Evolutionary conservation across 2,888 invertebrate genomes (phyloP), one percentile per base, ranked within the genome.

Genomic region (Catocala sponsa): DNA sequence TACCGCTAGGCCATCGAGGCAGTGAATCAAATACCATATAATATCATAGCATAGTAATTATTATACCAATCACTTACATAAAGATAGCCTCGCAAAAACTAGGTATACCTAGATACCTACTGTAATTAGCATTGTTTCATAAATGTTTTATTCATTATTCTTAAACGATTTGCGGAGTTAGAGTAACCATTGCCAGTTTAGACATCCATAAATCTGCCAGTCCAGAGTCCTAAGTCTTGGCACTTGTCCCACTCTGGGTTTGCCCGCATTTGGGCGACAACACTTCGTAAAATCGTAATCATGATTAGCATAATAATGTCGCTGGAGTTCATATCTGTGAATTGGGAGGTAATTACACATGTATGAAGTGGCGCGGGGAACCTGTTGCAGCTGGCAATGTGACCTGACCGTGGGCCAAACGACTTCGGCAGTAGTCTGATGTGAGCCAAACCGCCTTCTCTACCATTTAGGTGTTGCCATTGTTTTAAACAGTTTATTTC

Each of bases 341-440:
- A 69, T 58, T 52, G 64, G 51, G 48, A 32, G 54, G 63, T 60
- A 61, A 70, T 76, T 60, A 66, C 55, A 52, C 2, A 55, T 52
- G 62, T 57, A 63, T 59, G 59, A 53, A 42, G 55, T 51, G 42
- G 57, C 68, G 60, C 41, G 55, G 57, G 59, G 42, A 53, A 87
- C 91, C 85, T 91, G 91, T 91, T 91, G 91, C 90, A 62, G 64
- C 76, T 89, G 89, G 88, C 90, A 87, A 75, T 65, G 64, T 60
- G 71, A 78, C 65, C 84, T 81, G 84, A 82, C 70, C 74, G 70
- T 72, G 68, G 66, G 88, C 90, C 89, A 91, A 91, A 90, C 85
- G 80, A 83, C 84, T 78, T 72, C 68, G 72, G 76, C 76, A 55
- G 62, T 58, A 65, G 48, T 44, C 11, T 81, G 73, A 75, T 66